A percentile compares a stretch with the other conserved stretches of the same genome.
phyloP scores from a whole-genome alignment of 2,888 invertebrate species.

The Drosophila anomalata region DNA sequence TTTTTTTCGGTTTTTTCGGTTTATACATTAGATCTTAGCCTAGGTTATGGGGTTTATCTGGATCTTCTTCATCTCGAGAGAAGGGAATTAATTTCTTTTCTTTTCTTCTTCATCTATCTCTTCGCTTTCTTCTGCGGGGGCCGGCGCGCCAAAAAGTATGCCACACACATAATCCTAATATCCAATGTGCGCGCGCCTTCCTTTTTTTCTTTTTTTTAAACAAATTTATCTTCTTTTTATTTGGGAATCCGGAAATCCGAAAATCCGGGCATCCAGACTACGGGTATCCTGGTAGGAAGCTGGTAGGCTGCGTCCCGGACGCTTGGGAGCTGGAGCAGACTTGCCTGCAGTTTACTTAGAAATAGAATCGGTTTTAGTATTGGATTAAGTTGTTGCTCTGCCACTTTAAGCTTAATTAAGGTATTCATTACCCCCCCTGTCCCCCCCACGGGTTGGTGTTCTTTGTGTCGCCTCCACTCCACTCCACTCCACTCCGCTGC shows the following conservation, averaged over 20 bases:
- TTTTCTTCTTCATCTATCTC: constrained; percentile 4
- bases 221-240: constrained; percentile 13
- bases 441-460: constrained; percentile 25
- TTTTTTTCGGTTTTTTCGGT: constrained; percentile 11
- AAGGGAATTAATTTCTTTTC: background rate
- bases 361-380: constrained; percentile 39
- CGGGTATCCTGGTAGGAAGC: background rate
- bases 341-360: constrained; percentile 30
- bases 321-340: constrained; percentile 21
- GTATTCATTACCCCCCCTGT: constrained; percentile 9
- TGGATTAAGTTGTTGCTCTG: constrained; percentile 48
- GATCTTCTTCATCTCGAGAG: constrained; percentile 2
- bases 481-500: constrained; percentile 14
- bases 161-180: constrained; percentile 37
- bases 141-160: constrained; percentile 49
- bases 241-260: background rate
- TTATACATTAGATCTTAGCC: constrained; percentile 44
- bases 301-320: too few relatives aligned
- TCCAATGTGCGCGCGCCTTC: constrained; percentile 43
- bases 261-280: background rate
- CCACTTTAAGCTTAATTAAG: constrained; percentile 49
- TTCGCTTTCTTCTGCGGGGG: constrained; percentile 1
- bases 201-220: constrained; percentile 10
- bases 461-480: constrained; percentile 27
- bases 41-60: constrained; percentile 30